These are phyloP conservation scores for Megaptera novaeangliae DNA, from an alignment of 2,113 vertebrate genomes.

Conservation along the genomic window DNA sequence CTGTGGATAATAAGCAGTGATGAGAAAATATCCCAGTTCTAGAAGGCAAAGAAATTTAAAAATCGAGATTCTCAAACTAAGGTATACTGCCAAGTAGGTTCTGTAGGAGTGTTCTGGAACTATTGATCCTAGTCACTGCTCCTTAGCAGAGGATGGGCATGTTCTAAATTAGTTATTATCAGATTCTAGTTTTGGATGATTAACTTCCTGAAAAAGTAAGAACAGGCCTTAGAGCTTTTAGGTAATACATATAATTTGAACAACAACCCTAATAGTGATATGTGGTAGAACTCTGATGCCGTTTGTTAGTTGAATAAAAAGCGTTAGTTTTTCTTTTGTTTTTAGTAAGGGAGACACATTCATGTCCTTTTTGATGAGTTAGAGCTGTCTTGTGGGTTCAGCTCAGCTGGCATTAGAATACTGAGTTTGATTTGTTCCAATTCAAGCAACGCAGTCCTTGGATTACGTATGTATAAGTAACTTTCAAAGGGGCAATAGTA, in stretches of 20 bases:
- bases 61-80: neutral
- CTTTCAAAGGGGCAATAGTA: neutral
- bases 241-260: neutral
- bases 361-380: neutral
- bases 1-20: neutral
- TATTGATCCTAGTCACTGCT: neutral
- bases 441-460: neutral
- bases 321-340: neutral
- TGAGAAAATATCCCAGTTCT: slow-evolving; percentile 11
- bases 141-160: neutral
- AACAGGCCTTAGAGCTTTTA: neutral
- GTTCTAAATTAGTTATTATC: neutral
- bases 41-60: slow-evolving; percentile 5
- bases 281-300: neutral
- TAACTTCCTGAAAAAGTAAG: neutral
- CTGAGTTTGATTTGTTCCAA: neutral
- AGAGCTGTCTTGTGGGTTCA: neutral
- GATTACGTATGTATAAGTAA: neutral
- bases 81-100: neutral
- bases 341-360: neutral
- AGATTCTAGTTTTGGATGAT: neutral
- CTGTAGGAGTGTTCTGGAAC: neutral
- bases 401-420: neutral
- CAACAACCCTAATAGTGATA: neutral
- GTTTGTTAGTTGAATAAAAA: slow-evolving; percentile 9